Conservation (phyloP, 2,888 invertebrate genomes). For the Lapara coniferarum region DNA sequence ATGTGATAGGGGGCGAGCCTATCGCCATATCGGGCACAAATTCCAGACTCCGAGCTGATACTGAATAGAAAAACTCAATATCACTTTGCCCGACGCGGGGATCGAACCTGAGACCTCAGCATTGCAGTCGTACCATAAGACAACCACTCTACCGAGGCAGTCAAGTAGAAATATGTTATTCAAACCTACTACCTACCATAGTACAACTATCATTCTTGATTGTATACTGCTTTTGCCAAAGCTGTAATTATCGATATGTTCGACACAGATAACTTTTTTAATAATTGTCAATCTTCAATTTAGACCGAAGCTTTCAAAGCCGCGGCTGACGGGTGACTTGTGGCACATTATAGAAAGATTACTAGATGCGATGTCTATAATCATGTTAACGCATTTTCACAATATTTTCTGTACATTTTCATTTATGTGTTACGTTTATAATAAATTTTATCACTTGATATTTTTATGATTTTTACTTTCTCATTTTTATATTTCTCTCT, state of each 20-base stretch:
- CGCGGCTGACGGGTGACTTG: neutral
- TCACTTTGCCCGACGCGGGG: too few species aligned
- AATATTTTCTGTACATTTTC: conserved; percentile 1
- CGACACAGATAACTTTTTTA: conserved; percentile 40
- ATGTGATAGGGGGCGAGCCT: too few species aligned
- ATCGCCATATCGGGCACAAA: too few species aligned
- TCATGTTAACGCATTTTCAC: conserved; percentile 6
- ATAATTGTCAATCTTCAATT: conserved; percentile 63
- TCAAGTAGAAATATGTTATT: too few species aligned
- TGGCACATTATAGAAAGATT: neutral
- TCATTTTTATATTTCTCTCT: neutral
- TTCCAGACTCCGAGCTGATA: too few species aligned
- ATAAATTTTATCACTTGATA: neutral
- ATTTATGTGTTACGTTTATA: neutral
- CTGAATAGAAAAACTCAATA: too few species aligned
- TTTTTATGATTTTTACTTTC: neutral
- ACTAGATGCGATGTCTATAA: conserved; percentile 14
- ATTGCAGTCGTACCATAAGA: too few species aligned
- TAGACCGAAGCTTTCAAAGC: conserved; percentile 42
- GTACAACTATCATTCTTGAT: too few species aligned
- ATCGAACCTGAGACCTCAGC: too few species aligned
- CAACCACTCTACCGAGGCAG: too few species aligned
- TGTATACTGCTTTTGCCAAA: neutral
- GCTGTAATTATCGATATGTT: neutral
- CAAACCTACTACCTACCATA: too few species aligned